A percentile compares a stretch with the other conserved stretches of the same genome.
These are phyloP conservation scores for Parnassius smintheus DNA, from an alignment of 2,888 invertebrate species.

Conservation along the genomic window DNA sequence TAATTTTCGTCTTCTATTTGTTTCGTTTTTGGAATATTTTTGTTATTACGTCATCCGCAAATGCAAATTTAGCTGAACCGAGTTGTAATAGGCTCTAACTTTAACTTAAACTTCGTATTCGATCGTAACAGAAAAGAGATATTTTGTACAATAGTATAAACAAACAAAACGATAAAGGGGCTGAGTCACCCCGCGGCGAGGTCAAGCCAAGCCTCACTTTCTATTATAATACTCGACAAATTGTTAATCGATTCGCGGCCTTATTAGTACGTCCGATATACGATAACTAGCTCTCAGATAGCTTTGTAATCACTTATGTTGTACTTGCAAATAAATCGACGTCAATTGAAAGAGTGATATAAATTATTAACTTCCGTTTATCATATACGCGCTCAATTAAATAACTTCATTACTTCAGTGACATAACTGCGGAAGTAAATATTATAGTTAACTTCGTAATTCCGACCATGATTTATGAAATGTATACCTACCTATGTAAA, in stretches of 20 bases:
- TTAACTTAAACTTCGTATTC: too few relatives aligned
- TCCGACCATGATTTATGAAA: too few relatives aligned
- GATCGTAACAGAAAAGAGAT: too few relatives aligned
- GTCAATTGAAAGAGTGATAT: conserved; percentile 20
- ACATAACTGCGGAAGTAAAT: conserved; percentile 15
- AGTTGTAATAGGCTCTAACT: too few relatives aligned
- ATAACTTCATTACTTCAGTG: conserved; percentile 9
- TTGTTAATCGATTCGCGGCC: conserved; percentile 41
- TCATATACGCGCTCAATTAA: conserved; percentile 8
- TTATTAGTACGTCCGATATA: conserved; percentile 36
- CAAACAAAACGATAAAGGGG: conserved; percentile 36
- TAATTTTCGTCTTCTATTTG: too few relatives aligned
- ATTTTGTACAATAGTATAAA: conserved; percentile 28
- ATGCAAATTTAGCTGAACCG: too few relatives aligned
- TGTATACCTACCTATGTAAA: too few relatives aligned
- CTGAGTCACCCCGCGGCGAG: conserved; percentile 48
- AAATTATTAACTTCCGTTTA: conserved; percentile 23
- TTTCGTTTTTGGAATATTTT: too few relatives aligned
- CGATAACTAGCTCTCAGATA: conserved; percentile 42
- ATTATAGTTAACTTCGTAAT: neutral
- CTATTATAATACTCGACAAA: conserved; percentile 39
- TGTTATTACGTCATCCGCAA: too few relatives aligned
- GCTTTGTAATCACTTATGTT: conserved; percentile 30
- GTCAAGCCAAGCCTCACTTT: conserved; percentile 51
- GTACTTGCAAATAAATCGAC: conserved; percentile 28